Conservation (phyloP, 2,888 invertebrate genomes). For the Aleiodes alternator region DNA sequence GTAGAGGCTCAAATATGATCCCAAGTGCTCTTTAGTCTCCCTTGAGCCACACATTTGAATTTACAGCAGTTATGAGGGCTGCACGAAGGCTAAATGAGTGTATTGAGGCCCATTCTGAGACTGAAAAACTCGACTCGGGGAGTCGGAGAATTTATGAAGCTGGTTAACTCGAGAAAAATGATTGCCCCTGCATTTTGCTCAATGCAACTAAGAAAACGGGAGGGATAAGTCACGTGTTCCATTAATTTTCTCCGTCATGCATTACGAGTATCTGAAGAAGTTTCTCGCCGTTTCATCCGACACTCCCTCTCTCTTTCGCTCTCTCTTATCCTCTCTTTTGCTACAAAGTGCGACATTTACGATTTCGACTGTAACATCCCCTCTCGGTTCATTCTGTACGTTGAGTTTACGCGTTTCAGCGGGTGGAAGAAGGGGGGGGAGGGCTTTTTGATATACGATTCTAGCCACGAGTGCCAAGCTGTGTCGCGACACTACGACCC, state of each 20-base stretch:
- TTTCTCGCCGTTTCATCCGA: slow-evolving; percentile 23
- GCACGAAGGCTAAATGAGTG: too few species aligned
- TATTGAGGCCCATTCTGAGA: too few species aligned
- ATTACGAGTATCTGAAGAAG: slow-evolving; percentile 38
- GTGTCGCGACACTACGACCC: slow-evolving; percentile 53
- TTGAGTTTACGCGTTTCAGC: slow-evolving; percentile 55
- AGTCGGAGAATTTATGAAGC: too few species aligned
- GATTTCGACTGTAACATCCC: slow-evolving; percentile 54
- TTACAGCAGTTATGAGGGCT: too few species aligned
- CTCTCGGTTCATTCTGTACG: slow-evolving; percentile 49
- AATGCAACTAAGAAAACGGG: slow-evolving; percentile 39
- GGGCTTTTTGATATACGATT: slow-evolving; percentile 53
- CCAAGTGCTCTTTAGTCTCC: too few species aligned
- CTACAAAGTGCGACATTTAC: slow-evolving; percentile 58
- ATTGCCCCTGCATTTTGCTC: not conserved
- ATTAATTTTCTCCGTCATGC: slow-evolving; percentile 53
- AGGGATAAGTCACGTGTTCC: slow-evolving; percentile 52
- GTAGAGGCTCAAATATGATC: too few species aligned
- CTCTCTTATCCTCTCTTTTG: slow-evolving; percentile 13
- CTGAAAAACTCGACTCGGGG: too few species aligned
- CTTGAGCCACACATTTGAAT: too few species aligned
- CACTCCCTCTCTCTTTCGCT: not conserved
- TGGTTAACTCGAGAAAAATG: not conserved
- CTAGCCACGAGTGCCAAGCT: slow-evolving; percentile 53
- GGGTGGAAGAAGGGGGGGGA: slow-evolving; percentile 1